These are phyloP conservation scores for Aplodontia rufa DNA, from an alignment of 2,113 vertebrate genomes.

Conservation along the genomic window DNA sequence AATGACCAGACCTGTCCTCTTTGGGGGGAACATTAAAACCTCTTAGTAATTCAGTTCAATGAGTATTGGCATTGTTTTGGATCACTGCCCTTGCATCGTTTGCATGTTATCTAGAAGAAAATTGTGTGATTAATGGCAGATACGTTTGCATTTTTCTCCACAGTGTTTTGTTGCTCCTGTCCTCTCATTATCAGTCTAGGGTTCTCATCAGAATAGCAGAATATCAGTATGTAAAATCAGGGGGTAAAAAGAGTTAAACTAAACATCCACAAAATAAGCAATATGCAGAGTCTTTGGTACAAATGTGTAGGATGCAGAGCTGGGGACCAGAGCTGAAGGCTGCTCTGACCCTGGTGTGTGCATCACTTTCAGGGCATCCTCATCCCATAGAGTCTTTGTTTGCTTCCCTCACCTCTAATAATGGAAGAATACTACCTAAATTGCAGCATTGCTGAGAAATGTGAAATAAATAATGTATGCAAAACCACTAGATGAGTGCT, in stretches of 20 bases:
- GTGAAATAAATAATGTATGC: constrained; percentile 5
- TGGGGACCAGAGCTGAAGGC: neutral
- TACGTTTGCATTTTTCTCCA: neutral
- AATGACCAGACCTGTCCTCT: constrained; percentile 53
- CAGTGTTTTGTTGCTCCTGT: neutral
- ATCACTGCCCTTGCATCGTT: constrained; percentile 38
- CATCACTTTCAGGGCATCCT: neutral
- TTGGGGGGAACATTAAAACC: neutral
- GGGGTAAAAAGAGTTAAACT: neutral
- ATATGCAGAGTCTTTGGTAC: neutral
- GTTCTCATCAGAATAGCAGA: constrained; percentile 30
- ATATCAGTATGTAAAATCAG: neutral
- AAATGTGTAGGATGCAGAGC: neutral
- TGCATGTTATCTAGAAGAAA: constrained; percentile 39
- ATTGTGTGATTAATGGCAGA: constrained; percentile 55
- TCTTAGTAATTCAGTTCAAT: constrained; percentile 44
- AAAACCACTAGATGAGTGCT: neutral
- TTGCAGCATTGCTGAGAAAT: neutral
- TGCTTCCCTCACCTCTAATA: neutral
- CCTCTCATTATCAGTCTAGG: neutral
- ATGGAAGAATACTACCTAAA: neutral
- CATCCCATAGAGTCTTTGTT: neutral
- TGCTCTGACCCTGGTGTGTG: too few relatives aligned
- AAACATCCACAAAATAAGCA: neutral
- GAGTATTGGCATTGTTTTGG: constrained; percentile 58